Evolutionary conservation across 2,888 invertebrate species (phyloP), one percentile per base, ranked within the genome.

Genomic region (Caradrina clavipalpis): DNA sequence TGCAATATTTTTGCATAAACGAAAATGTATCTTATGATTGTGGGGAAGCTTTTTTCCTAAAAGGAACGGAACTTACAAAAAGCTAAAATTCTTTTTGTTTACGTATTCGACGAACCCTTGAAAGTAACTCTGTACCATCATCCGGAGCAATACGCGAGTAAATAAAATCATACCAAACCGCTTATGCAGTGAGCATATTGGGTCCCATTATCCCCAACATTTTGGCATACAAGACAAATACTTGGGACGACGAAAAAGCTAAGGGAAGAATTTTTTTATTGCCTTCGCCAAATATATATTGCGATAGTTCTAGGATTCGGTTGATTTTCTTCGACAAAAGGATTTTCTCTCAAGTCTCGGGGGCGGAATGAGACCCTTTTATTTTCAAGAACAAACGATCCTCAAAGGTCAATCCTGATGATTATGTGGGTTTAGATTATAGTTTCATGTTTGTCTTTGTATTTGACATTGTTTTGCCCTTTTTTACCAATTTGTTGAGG

Each of bases 241-340:
- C 72, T 72, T 50, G 42, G 51, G 54, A 63, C 51, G 39, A 49
- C 35, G 21, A 65, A 73, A 80, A 73, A 54, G 45, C 63, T 39
- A 56, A 57, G 39, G 50, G n/a, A 70, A 64, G 73, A 75, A 76
- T 83, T 78, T 73, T 81, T 69, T 73, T 84, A 84, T 81, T 84
- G 67, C 82, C 60, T 69, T 49, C 49, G 11, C 64, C 53, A 69
- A 76, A 80, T 60, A 63, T 69, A 66, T 80, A 80, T 83, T 68
- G 77, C 49, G 62, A 69, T 69, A 69, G 81, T 57, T 55, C 45
- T 69, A 26, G 6, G 55, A 69, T 69, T 69, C 53, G 66, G 63
- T 64, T 73, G 83, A 69, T 78, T 78, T 81, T 81, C 47, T 80
- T 63, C 51, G 54, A 22, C 56, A 68, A 81, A 82, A 70, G 39